A percentile compares a stretch with the other conserved stretches of the same genome.
These are phyloP conservation scores for Eupithecia dodoneata DNA, from an alignment of 2,888 invertebrate species.

Conservation along the genomic window DNA sequence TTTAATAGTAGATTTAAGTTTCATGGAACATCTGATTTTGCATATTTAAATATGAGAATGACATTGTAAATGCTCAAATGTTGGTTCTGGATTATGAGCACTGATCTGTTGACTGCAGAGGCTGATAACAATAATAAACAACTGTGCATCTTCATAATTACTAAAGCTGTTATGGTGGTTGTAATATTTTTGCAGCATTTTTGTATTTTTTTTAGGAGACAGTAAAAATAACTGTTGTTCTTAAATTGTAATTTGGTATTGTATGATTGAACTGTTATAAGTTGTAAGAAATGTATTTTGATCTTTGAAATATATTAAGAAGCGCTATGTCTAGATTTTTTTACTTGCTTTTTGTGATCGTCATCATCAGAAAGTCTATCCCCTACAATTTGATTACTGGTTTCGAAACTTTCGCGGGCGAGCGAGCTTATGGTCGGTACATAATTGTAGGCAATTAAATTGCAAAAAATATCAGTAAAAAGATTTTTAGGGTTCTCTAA, in stretches of 20 bases:
- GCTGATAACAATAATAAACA: slow-evolving; percentile 58
- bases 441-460: background rate
- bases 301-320: slow-evolving; percentile 81
- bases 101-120: slow-evolving; percentile 37
- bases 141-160: slow-evolving; percentile 50
- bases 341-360: slow-evolving; percentile 14
- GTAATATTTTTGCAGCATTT: slow-evolving; percentile 70
- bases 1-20: slow-evolving; percentile 79
- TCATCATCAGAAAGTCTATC: background rate
- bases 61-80: too few relatives aligned
- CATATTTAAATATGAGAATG: too few relatives aligned
- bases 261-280: slow-evolving; percentile 78
- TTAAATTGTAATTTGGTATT: slow-evolving; percentile 72
- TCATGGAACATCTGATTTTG: slow-evolving; percentile 61
- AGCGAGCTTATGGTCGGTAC: background rate
- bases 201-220: slow-evolving; percentile 68
- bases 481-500: too few relatives aligned
- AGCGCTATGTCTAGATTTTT: slow-evolving; percentile 51
- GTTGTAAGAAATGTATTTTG: slow-evolving; percentile 82
- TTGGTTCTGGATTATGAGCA: too few relatives aligned
- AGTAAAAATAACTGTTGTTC: slow-evolving; percentile 63
- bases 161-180: slow-evolving; percentile 66
- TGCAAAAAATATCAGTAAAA: background rate
- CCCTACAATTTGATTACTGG: background rate
- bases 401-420: background rate